phyloP scores from a whole-genome alignment of 2,113 vertebrate species.

The Brachirus orientalis region DNA sequence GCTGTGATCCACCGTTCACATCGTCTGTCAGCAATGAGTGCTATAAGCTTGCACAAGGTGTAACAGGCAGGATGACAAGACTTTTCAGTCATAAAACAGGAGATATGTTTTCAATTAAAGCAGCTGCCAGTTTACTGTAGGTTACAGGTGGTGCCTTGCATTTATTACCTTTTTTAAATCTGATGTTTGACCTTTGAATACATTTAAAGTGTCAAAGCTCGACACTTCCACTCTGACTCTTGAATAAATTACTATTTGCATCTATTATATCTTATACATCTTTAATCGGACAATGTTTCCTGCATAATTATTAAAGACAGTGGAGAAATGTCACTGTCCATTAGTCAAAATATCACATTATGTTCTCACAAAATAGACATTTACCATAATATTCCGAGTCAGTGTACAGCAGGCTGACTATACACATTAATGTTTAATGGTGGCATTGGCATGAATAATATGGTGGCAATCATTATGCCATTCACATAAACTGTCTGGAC shows the following conservation, averaged over 20 bases:
- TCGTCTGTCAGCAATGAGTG: conserved; percentile 53
- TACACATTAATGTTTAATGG: conserved; percentile 14
- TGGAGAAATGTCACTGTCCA: neutral
- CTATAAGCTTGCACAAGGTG: conserved; percentile 49
- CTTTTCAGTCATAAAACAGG: conserved; percentile 46
- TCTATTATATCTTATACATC: neutral
- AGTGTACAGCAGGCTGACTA: conserved; percentile 8
- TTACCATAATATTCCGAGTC: conserved; percentile 4
- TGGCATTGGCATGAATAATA: conserved; percentile 9
- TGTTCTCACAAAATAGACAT: conserved; percentile 10
- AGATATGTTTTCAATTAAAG: conserved; percentile 47
- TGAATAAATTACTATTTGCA: neutral
- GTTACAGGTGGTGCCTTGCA: conserved; percentile 3
- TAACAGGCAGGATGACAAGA: conserved; percentile 41
- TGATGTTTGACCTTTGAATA: neutral
- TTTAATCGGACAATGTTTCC: neutral
- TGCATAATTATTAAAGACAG: neutral
- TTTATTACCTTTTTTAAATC: neutral
- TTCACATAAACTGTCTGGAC: neutral
- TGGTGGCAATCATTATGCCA: neutral
- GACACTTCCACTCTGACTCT: neutral
- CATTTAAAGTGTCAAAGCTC: neutral
- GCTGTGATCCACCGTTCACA: conserved; percentile 63
- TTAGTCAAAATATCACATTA: neutral
- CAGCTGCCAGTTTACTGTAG: conserved; percentile 15